A percentile compares a stretch with the other conserved stretches of the same genome.
Conservation (phyloP, 2,797 vertebrate genomes). For the Arremon brunneinucha region DNA sequence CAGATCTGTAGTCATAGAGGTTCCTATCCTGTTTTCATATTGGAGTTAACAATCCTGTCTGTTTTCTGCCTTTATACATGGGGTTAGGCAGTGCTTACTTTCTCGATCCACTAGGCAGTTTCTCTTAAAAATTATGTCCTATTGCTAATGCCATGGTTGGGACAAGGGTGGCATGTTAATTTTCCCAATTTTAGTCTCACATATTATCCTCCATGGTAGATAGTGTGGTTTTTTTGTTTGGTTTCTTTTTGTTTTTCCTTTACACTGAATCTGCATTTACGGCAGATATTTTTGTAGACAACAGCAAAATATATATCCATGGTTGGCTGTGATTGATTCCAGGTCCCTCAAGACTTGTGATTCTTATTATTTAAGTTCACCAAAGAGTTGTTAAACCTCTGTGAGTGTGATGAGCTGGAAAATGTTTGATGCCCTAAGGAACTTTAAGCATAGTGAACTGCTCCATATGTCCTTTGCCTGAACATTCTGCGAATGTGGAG, state of each 20-base stretch:
- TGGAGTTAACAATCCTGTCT: neutral
- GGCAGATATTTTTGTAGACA: neutral
- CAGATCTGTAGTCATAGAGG: neutral
- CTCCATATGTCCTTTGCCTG: neutral
- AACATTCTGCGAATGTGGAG: neutral
- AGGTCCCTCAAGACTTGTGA: neutral
- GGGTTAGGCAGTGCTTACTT: neutral
- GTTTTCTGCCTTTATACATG: neutral
- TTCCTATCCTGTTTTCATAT: neutral
- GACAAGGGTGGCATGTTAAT: fast-evolving
- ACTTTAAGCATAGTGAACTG: neutral
- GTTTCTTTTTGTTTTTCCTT: neutral
- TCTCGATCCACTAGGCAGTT: neutral
- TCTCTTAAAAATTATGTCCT: neutral
- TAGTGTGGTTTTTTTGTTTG: neutral
- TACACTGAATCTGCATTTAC: neutral
- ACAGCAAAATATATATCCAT: neutral
- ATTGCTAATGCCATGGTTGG: neutral
- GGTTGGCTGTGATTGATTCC: neutral
- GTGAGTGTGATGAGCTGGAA: neutral
- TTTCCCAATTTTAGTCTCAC: neutral
- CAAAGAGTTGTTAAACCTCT: neutral
- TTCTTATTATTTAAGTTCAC: neutral
- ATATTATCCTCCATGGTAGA: neutral
- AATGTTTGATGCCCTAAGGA: neutral